Percentiles rank a stretch among this genome's conserved stretches.
Conservation (phyloP, 2,797 vertebrate genomes). For the Typhlichthys subterraneus region DNA sequence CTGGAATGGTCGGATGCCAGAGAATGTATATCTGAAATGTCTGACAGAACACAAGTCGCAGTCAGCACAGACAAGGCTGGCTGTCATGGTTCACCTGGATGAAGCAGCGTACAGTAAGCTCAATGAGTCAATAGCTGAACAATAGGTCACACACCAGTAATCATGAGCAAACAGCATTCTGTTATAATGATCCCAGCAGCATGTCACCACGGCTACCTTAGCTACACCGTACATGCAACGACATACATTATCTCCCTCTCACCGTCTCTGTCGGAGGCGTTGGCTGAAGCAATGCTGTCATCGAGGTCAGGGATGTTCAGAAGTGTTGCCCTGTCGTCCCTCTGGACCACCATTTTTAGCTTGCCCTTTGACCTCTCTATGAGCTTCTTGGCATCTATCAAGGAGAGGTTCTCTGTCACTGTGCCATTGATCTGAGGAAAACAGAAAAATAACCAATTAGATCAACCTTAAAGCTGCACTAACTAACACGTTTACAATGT, state of each 20-base stretch:
- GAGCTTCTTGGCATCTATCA: slow-evolving; percentile 97
- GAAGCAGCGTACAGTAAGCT: slow-evolving; percentile 1
- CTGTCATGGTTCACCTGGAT: not conserved
- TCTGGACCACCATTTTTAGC: slow-evolving; percentile 99
- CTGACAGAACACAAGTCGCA: slow-evolving; percentile 68
- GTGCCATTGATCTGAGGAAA: slow-evolving; percentile 93
- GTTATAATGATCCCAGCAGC: too few relatives aligned
- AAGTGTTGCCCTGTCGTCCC: slow-evolving; percentile 93
- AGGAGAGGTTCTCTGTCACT: slow-evolving; percentile 98
- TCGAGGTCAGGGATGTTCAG: slow-evolving; percentile 98
- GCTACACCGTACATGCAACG: too few relatives aligned
- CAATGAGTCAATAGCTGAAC: too few relatives aligned
- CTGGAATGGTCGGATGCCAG: slow-evolving; percentile 98
- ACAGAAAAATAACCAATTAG: slow-evolving; percentile 19
- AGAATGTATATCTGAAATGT: slow-evolving; percentile 99
- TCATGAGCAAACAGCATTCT: too few relatives aligned
- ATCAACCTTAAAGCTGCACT: not conserved
- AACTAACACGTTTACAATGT: not conserved
- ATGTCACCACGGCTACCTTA: too few relatives aligned
- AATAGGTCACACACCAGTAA: too few relatives aligned
- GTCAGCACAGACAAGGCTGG: slow-evolving; percentile 13
- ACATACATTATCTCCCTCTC: slow-evolving; percentile 50
- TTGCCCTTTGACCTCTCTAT: slow-evolving; percentile 99
- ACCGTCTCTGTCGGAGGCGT: slow-evolving; percentile 98
- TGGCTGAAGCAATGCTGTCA: slow-evolving; percentile 96